phyloP scores from a whole-genome alignment of 2,797 vertebrate species.

The Emys orbicularis region DNA sequence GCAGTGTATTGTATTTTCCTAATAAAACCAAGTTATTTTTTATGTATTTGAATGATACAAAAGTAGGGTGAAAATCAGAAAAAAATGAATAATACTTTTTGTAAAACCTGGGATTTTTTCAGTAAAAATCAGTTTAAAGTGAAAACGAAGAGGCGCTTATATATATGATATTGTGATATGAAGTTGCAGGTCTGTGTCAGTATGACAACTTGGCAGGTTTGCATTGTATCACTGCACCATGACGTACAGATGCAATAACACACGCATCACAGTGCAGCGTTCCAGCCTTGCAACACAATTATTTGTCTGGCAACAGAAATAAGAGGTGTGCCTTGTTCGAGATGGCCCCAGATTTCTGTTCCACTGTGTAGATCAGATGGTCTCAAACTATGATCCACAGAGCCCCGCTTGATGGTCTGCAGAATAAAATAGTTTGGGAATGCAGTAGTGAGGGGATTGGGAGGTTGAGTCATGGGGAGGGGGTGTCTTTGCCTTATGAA shows the following conservation, averaged over 20 bases:
- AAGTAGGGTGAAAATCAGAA: no score
- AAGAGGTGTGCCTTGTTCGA: neutral
- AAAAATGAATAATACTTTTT: no score
- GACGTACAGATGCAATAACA: neutral
- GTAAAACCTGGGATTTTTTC: no score
- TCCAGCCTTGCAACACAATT: neutral
- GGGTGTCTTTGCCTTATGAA: neutral
- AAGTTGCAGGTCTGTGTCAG: fast-evolving
- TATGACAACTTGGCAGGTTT: fast-evolving
- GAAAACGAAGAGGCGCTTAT: neutral
- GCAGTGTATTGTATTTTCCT: no score
- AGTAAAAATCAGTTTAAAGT: no score
- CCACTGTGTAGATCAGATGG: fast-evolving
- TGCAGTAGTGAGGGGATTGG: neutral
- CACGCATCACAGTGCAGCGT: neutral
- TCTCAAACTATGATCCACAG: neutral
- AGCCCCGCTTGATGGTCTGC: neutral
- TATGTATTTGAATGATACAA: no score
- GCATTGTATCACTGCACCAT: neutral
- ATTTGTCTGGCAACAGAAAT: neutral
- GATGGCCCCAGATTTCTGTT: neutral
- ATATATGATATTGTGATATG: neutral
- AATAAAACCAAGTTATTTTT: no score
- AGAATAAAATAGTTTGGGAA: neutral
- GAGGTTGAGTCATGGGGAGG: neutral